Evolutionary conservation across 2,113 vertebrate genomes (phyloP).

Genomic region (Copsychus sechellarum): DNA sequence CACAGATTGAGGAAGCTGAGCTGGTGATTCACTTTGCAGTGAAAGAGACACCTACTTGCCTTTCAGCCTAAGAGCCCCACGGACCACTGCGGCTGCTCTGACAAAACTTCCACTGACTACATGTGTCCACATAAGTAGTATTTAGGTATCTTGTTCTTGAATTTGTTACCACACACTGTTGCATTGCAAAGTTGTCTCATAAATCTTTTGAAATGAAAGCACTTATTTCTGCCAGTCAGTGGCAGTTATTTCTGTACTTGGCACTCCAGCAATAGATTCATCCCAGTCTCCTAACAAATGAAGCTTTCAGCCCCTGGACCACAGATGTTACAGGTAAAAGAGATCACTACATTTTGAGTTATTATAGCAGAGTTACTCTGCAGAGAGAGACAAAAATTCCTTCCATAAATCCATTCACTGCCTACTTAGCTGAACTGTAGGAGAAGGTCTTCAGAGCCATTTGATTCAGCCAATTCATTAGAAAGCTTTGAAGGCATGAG

Average conservation of each 20-base stretch:
- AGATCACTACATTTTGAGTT: neutral
- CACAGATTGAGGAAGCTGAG: neutral
- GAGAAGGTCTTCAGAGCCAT: neutral
- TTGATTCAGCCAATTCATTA: slow-evolving; percentile 19
- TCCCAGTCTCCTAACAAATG: neutral
- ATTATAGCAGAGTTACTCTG: neutral
- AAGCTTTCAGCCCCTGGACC: neutral
- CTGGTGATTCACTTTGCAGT: neutral
- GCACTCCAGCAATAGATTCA: neutral
- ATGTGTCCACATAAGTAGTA: neutral
- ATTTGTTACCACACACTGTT: neutral
- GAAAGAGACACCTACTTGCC: neutral
- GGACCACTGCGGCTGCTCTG: neutral
- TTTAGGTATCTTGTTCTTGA: neutral
- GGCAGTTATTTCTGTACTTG: neutral
- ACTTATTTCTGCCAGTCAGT: neutral
- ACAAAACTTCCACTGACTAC: neutral
- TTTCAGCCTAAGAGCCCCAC: neutral
- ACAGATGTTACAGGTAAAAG: neutral
- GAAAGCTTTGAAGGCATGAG: slow-evolving; percentile 9
- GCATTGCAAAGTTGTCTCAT: neutral
- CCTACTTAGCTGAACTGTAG: neutral
- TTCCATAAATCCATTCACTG: neutral
- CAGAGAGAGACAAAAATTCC: neutral
- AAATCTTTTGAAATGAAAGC: neutral